Conservation (phyloP, 2,888 invertebrate species). For the Coecobrya sp. region DNA sequence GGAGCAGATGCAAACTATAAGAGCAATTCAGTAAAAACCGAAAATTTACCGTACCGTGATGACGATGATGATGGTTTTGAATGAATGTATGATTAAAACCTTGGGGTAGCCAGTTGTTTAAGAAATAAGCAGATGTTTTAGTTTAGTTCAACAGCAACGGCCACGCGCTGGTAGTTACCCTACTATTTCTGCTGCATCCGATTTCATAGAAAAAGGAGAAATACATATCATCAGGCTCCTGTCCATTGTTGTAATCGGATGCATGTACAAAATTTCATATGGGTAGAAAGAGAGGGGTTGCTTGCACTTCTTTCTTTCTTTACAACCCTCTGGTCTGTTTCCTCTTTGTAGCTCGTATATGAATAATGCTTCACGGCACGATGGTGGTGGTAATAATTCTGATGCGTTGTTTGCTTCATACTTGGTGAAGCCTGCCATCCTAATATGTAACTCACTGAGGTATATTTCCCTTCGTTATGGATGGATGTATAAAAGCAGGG, state of each 20-base stretch:
- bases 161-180: constrained; percentile 85
- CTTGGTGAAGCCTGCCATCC: background rate
- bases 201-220: constrained; percentile 66
- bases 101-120: constrained; percentile 66
- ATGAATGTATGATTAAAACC: constrained; percentile 76
- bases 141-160: constrained; percentile 79
- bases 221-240: background rate
- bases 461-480: constrained; percentile 29
- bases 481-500: background rate
- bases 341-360: background rate
- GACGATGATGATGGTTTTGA: constrained; percentile 54
- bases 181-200: constrained; percentile 63
- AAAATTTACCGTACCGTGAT: constrained; percentile 75
- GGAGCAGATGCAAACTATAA: constrained; percentile 71
- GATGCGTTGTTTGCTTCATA: constrained; percentile 21
- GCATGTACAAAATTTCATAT: constrained; percentile 56
- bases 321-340: background rate
- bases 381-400: constrained; percentile 26
- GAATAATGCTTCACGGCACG: constrained; percentile 40
- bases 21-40: constrained; percentile 63
- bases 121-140: constrained; percentile 82
- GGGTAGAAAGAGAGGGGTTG: constrained; percentile 36
- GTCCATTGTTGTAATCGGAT: constrained; percentile 68
- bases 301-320: constrained; percentile 1
- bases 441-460: constrained; percentile 8